Evolutionary conservation across 2,797 vertebrate genomes (phyloP), one percentile per base, ranked within the genome.

Genomic region (Poecilia wingei): DNA sequence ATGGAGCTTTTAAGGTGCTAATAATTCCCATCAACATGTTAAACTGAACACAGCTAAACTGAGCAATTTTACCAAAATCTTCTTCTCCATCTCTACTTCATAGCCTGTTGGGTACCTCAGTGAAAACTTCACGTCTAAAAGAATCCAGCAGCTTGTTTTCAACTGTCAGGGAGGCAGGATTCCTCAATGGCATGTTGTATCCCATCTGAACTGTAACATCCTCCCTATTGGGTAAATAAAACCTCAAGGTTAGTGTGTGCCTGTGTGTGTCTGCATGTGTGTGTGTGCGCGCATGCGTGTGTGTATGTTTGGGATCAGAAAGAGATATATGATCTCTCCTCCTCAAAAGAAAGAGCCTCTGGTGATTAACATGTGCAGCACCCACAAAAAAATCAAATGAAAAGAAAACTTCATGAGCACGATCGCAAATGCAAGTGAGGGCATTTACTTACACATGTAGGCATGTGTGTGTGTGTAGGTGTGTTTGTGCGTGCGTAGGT

Each of bases 211-310:
- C 88, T 88, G 88, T 91, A 91, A 95, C 93, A 94, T 95, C 94
- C 94, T 94, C 91, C 91, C 91, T 82, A 87, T 80, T 91, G 92
- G 91, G 91, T 93, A 95, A 95, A 94, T 93, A 94, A 93, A 93
- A 91, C 61, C 82, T 89, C 77, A 51, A 80, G 66, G 85, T 77
- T 25, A 33, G 79, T 77, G 66, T 77, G 75, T 49, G 79, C 49
- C 53, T 66, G 55, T 41, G 73, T 70, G 71, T 70, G 71, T 79
- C 70, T 71, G 75, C 80, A 77, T 69, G 46, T 68, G 75, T 28
- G 79, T 36, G 75, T 59, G 74, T 66, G 71, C 71, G 33, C 77
- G 69, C 76, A 72, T 46, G 82, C 47, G 51, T 64, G 70, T 82
- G 74, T 74, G 33, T 79, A 2, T 49, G 76, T 81, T 49, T 80